These are phyloP conservation scores for Heterochromis multidens DNA, from an alignment of 2,113 vertebrate genomes.

Conservation along the genomic window DNA sequence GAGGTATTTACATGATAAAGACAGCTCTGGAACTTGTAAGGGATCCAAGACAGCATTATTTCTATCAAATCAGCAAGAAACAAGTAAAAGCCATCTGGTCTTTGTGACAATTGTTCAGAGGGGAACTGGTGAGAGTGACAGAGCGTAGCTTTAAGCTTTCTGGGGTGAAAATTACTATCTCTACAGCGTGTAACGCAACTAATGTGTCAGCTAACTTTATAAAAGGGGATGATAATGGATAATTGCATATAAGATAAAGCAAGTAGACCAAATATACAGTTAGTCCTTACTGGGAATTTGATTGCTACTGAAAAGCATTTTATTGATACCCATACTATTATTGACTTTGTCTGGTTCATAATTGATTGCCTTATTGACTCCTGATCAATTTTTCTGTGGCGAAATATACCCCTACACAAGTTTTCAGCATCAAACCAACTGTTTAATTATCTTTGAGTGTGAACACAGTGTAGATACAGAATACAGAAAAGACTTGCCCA, in stretches of 20 bases:
- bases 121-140: not conserved
- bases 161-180: not conserved
- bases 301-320: not conserved
- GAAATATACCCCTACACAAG: rapidly evolving
- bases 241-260: not conserved
- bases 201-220: not conserved
- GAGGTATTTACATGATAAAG: not conserved
- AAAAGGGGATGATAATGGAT: not conserved
- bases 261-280: not conserved
- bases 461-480: not conserved
- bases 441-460: not conserved
- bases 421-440: not conserved
- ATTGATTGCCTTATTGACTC: not conserved
- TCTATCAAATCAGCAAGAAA: not conserved
- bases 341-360: not conserved
- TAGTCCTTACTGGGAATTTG: not conserved
- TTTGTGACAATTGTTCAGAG: not conserved
- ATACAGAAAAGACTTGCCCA: not conserved
- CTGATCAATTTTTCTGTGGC: not conserved
- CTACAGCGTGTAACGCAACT: not conserved
- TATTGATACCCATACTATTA: not conserved
- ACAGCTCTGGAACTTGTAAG: not conserved
- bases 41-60: not conserved
- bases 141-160: not conserved
- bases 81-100: not conserved